Evolutionary conservation across 2,888 invertebrate genomes (phyloP).

Genomic region (Nomada flava): DNA sequence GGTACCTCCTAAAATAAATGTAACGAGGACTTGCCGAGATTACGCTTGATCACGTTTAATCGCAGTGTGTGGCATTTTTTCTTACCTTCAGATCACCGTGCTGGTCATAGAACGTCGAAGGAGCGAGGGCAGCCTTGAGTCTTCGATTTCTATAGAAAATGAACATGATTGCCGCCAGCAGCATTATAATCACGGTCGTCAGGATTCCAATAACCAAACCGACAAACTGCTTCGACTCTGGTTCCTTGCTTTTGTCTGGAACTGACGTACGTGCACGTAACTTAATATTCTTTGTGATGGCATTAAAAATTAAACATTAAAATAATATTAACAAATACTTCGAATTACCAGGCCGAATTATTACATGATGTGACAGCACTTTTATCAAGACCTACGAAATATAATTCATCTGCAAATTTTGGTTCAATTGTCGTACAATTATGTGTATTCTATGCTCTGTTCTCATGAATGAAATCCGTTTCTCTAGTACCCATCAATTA

Average conservation of each 20-base stretch:
- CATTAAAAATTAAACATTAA: no score
- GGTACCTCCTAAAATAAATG: background rate
- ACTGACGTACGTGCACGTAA: slow-evolving; percentile 64
- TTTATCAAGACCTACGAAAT: no score
- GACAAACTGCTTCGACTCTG: slow-evolving; percentile 87
- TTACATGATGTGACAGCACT: no score
- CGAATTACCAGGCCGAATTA: no score
- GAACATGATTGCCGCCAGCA: slow-evolving; percentile 89
- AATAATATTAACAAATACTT: no score
- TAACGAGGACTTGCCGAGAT: no score
- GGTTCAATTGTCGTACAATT: no score
- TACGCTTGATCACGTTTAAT: no score
- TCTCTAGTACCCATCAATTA: background rate
- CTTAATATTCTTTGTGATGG: no score
- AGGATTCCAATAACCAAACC: slow-evolving; percentile 89
- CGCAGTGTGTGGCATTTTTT: background rate
- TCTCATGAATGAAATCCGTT: background rate
- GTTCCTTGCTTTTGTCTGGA: slow-evolving; percentile 86
- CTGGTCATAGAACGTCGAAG: slow-evolving; percentile 79
- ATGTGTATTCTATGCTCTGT: no score
- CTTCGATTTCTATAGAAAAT: slow-evolving; percentile 89
- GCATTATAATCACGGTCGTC: slow-evolving; percentile 89
- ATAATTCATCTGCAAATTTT: no score
- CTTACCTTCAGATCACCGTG: slow-evolving; percentile 81
- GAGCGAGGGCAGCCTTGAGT: slow-evolving; percentile 83